Evolutionary conservation across 2,797 vertebrate genomes (phyloP).

Genomic region (Gobionotothen gibberifrons): DNA sequence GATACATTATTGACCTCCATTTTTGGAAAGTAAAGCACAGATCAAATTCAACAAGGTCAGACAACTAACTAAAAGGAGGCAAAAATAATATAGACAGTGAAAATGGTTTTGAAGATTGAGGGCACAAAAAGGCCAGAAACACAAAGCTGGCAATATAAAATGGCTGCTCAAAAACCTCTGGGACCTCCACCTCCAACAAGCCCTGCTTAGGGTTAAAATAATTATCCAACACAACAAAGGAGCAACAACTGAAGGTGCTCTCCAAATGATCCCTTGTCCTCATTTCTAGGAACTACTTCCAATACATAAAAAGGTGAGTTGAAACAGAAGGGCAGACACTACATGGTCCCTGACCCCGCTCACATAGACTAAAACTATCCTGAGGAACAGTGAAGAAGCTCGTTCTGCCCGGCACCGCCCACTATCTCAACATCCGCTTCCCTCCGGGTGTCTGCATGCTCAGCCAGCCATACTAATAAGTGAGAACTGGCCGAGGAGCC

Average conservation of each 20-base stretch:
- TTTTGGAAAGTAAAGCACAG: constrained; percentile 4
- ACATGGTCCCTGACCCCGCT: constrained; percentile 11
- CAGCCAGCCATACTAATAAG: constrained; percentile 60
- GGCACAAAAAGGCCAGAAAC: background rate
- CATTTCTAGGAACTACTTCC: constrained; percentile 17
- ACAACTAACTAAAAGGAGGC: background rate
- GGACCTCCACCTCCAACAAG: constrained; percentile 8
- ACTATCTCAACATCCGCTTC: constrained; percentile 53
- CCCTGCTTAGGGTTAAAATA: background rate
- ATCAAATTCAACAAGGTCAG: constrained; percentile 13
- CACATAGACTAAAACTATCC: constrained; percentile 12
- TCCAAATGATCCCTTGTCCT: too few species aligned
- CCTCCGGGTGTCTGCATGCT: constrained; percentile 53
- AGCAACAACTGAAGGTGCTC: background rate
- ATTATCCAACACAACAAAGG: background rate
- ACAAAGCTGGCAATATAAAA: background rate
- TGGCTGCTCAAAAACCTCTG: background rate
- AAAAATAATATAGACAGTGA: too few species aligned
- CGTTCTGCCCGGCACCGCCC: constrained; percentile 42
- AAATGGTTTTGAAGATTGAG: constrained; percentile 3
- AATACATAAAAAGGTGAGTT: constrained; percentile 24
- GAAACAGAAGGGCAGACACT: constrained; percentile 27
- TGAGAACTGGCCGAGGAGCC: constrained; percentile 52
- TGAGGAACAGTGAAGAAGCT: constrained; percentile 40
- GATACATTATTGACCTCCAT: constrained; percentile 9